Evolutionary conservation across 92 coral and sea anemone genomes (phyloP).

Genomic region (Porites divaricata): DNA sequence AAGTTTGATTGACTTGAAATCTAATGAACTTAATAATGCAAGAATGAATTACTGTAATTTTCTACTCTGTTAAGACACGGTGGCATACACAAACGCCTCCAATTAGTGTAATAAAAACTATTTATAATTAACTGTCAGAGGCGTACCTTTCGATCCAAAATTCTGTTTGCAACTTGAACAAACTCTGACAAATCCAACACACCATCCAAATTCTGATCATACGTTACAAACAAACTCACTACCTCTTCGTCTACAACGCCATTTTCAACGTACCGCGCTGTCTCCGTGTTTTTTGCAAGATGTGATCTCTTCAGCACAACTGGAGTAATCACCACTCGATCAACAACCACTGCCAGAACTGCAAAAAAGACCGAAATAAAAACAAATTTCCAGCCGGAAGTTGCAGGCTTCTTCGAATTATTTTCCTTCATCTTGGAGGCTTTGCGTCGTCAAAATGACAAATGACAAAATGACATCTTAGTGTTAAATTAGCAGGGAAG

Average conservation of each 20-base stretch:
- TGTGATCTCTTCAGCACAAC: constrained; percentile 7
- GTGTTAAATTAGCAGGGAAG: background rate
- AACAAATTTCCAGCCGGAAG: constrained; percentile 22
- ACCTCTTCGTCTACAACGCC: constrained; percentile 63
- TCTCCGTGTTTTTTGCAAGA: background rate
- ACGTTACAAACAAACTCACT: constrained; percentile 73
- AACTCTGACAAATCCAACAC: constrained; percentile 83
- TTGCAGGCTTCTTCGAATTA: background rate
- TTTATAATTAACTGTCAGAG: background rate
- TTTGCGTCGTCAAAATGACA: background rate
- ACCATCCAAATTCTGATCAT: constrained; percentile 86
- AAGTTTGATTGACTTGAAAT: too few species aligned
- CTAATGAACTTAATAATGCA: too few species aligned
- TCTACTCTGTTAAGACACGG: too few species aligned
- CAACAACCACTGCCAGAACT: constrained; percentile 36
- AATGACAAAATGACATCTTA: background rate
- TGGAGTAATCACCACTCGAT: constrained; percentile 36
- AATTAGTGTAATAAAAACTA: background rate
- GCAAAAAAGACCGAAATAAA: constrained; percentile 30
- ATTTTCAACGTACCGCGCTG: background rate
- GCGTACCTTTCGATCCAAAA: constrained; percentile 67
- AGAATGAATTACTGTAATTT: too few species aligned
- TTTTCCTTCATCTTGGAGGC: background rate
- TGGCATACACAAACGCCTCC: background rate
- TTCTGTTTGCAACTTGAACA: constrained; percentile 75